Evolutionary conservation across 2,113 vertebrate genomes (phyloP), one percentile per base, ranked within the genome.

Genomic region (Colossoma macropomum): DNA sequence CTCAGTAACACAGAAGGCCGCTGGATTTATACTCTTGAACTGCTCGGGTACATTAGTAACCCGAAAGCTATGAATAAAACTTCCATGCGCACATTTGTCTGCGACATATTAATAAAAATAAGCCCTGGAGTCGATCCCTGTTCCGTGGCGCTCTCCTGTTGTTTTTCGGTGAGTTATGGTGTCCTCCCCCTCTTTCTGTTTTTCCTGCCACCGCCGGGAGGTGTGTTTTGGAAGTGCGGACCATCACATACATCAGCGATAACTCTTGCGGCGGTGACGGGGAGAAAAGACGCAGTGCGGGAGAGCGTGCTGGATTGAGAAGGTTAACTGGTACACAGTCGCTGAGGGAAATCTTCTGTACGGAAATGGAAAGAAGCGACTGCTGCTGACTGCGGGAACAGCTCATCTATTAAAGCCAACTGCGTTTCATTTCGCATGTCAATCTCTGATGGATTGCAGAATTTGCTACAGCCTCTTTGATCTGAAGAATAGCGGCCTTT

Each of bases 101-200:
- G 75, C 85, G 75, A 32, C 34, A 1, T 38, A 52, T 34, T 56
- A 32, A 56, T 52, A 11, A 41, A 85, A 76, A 28, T 68, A 68
- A 75, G 56, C 69, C 59, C 63, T 48, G 68, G 15, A 70, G 66
- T 63, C 1, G 71, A 19, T 56, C 66, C 21, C n/a, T 32, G 16
- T 7, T 23, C 71, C 21, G 7, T 21, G 17, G 21, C 54, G 54
- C 54, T 75, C 78, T 69, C 30, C 74, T 72, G 86, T 86, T 87
- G 80, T 86, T 87, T 63, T 79, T 78, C 70, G 16, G 75, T 87
- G 84, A 89, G 69, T 86, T 86, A 86, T 77, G 38, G 28, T 54
- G 72, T 62, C 81, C 75, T 78, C 45, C 65, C 62, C 75, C 9
- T 11, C 4, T 45, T 62, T 79, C 72, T 79, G 54, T 81, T 79